These are phyloP conservation scores for Nixonia krombeini DNA, from an alignment of 1,140 invertebrate genomes.

Conservation along the genomic window DNA sequence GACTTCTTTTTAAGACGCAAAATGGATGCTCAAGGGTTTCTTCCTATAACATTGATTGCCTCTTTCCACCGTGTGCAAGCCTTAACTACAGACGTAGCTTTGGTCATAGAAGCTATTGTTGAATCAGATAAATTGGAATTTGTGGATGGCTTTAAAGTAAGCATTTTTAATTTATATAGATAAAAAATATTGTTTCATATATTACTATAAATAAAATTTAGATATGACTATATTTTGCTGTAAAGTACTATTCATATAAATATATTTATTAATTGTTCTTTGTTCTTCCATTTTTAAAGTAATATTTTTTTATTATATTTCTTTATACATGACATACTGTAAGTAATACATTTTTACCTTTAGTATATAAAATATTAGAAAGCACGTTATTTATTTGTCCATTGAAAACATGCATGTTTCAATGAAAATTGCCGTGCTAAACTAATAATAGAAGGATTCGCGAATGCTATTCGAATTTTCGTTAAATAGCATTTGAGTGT, in stretches of 20 bases:
- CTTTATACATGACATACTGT: too few relatives aligned
- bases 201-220: too few relatives aligned
- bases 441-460: conserved; percentile 54
- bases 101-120: conserved; percentile 87
- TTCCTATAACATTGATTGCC: conserved; percentile 93
- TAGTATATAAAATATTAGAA: too few relatives aligned
- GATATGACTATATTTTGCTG: too few relatives aligned
- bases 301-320: too few relatives aligned
- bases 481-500: conserved; percentile 63
- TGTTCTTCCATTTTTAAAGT: too few relatives aligned
- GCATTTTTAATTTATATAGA: too few relatives aligned
- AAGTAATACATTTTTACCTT: too few relatives aligned
- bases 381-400: background rate
- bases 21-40: conserved; percentile 95
- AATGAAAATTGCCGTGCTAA: conserved; percentile 39
- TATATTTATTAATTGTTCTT: too few relatives aligned
- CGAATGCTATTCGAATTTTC: conserved; percentile 55
- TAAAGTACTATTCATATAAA: too few relatives aligned
- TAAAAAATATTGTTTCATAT: too few relatives aligned
- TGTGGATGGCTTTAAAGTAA: conserved; percentile 81
- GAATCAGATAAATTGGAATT: conserved; percentile 88
- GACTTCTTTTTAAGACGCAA: conserved; percentile 97
- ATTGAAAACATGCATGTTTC: background rate
- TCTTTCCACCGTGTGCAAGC: conserved; percentile 95
- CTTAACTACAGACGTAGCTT: conserved; percentile 86